A percentile compares a stretch with the other conserved stretches of the same genome.
Conservation (phyloP, 1,140 invertebrate genomes). For the Drosophila ananassae region DNA sequence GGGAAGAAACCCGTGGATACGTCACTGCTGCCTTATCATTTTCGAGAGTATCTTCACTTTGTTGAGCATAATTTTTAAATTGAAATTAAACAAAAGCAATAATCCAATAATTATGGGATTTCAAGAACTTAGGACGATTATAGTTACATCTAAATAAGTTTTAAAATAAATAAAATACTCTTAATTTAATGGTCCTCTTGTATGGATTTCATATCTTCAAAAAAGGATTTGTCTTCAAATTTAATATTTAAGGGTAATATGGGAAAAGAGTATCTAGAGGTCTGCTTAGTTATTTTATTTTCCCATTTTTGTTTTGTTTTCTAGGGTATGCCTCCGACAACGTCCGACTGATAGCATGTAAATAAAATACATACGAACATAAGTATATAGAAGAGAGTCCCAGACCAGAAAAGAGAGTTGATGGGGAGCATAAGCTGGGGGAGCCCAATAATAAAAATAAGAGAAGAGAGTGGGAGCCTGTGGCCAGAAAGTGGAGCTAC, state of each 20-base stretch:
- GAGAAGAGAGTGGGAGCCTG: neutral
- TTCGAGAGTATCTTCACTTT: neutral
- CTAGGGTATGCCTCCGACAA: conserved; percentile 4
- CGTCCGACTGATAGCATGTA: conserved; percentile 45
- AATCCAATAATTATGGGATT: neutral
- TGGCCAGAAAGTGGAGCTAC: neutral
- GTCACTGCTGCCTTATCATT: conserved; percentile 22
- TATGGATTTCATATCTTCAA: too few relatives aligned
- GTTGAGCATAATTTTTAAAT: neutral
- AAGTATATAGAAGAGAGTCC: conserved; percentile 6
- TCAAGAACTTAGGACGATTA: neutral
- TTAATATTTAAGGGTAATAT: neutral
- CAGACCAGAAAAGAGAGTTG: conserved; percentile 4
- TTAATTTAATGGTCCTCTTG: too few relatives aligned
- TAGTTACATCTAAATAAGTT: too few relatives aligned
- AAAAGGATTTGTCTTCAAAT: too few relatives aligned
- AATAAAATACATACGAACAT: conserved; percentile 29
- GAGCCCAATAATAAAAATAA: conserved; percentile 1
- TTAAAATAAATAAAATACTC: too few relatives aligned
- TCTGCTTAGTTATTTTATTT: neutral
- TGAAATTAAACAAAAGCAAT: neutral
- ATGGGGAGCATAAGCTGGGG: conserved; percentile 11
- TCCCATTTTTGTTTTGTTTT: conserved; percentile 13
- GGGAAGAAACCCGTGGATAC: conserved; percentile 15
- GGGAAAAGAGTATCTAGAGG: neutral